phyloP scores from a whole-genome alignment of 2,113 vertebrate species.

The Lates calcarifer region DNA sequence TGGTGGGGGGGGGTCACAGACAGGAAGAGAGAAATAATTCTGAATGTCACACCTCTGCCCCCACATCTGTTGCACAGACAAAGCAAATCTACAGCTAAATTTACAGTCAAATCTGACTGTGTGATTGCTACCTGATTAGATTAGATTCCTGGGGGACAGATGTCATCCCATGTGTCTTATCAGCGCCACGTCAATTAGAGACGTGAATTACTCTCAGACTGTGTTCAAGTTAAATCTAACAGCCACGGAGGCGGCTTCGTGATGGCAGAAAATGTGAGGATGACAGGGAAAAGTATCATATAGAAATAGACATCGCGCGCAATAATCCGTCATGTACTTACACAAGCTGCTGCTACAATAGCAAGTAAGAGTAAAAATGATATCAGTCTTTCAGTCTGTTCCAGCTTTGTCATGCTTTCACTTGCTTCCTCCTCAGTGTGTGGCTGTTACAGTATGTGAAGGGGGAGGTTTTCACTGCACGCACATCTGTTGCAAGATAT shows the following conservation, averaged over 20 bases:
- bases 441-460: conserved; percentile 15
- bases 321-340: conserved; percentile 11
- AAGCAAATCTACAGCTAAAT: background rate
- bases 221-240: background rate
- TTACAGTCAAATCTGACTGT: background rate
- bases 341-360: conserved; percentile 5
- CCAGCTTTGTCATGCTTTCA: conserved; percentile 69
- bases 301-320: background rate
- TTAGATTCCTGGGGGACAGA: conserved; percentile 2
- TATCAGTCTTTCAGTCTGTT: conserved; percentile 43
- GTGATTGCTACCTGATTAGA: background rate
- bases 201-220: background rate
- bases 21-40: conserved; percentile 48
- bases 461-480: conserved; percentile 37
- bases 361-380: conserved; percentile 24
- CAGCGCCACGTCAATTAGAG: conserved; percentile 6
- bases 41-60: conserved; percentile 57
- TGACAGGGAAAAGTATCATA: background rate
- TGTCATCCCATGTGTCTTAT: conserved; percentile 18
- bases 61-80: conserved; percentile 35
- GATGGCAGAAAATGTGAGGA: background rate
- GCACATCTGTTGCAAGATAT: conserved; percentile 61
- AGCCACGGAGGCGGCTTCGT: background rate
- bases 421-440: conserved; percentile 56
- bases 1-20: conserved; percentile 1